Conservation (phyloP, 2,888 invertebrate genomes). For the Drosophila suboccidentalis region DNA sequence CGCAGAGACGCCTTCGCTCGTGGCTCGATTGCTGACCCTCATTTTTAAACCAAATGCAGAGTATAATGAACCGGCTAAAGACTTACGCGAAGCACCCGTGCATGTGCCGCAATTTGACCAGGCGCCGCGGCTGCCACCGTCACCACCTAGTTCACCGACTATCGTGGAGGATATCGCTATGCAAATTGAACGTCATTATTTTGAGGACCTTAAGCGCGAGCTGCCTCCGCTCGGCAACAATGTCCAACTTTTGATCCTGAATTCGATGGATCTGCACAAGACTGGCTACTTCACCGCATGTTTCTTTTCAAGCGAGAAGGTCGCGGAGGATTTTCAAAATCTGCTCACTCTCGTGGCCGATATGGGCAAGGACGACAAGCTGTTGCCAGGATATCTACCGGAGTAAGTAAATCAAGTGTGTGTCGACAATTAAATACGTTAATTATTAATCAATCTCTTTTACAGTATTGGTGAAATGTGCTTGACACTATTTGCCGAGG, state of each 20-base stretch:
- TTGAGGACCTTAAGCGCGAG: constrained; percentile 30
- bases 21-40: constrained; percentile 37
- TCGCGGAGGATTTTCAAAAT: constrained; percentile 17
- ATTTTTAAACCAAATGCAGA: constrained; percentile 37
- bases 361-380: constrained; percentile 19
- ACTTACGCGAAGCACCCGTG: not conserved
- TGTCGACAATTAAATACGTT: not conserved
- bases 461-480: constrained; percentile 61
- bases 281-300: constrained; percentile 50
- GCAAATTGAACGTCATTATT: constrained; percentile 34
- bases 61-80: not conserved
- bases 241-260: constrained; percentile 30
- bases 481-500: constrained; percentile 46
- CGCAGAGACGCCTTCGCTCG: constrained; percentile 25
- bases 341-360: constrained; percentile 2
- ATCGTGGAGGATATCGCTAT: not conserved
- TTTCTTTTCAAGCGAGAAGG: constrained; percentile 21
- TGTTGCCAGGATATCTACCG: constrained; percentile 41
- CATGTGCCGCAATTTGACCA: not conserved
- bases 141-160: constrained; percentile 33
- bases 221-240: constrained; percentile 37
- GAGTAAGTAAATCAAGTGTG: constrained; percentile 27
- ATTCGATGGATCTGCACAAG: constrained; percentile 12
- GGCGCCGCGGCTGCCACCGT: constrained; percentile 37
- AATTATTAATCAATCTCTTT: not conserved